Conservation (phyloP, 2,888 invertebrate genomes). For the Carcina quercana region DNA sequence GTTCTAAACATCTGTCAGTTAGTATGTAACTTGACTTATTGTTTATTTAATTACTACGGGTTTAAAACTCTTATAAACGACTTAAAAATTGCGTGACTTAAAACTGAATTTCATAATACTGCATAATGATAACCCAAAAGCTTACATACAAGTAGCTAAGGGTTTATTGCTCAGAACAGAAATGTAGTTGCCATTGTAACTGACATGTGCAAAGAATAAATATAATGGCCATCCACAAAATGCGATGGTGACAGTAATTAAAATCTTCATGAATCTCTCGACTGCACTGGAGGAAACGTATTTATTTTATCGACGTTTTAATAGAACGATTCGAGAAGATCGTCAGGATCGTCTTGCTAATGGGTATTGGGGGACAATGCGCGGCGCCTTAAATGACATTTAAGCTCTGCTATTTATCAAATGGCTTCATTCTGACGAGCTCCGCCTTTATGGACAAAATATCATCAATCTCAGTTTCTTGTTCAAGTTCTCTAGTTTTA, state of each 20-base stretch:
- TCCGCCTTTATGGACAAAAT: slow-evolving; percentile 8
- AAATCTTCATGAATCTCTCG: slow-evolving; percentile 15
- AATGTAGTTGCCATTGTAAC: too few relatives aligned
- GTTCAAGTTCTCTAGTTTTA: slow-evolving; percentile 3
- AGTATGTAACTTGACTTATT: too few relatives aligned
- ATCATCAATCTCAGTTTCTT: slow-evolving; percentile 9
- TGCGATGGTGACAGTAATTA: slow-evolving; percentile 20
- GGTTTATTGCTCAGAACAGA: too few relatives aligned
- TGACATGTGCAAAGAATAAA: too few relatives aligned
- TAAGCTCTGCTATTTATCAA: slow-evolving; percentile 20
- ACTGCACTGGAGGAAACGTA: slow-evolving; percentile 9
- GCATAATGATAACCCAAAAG: too few relatives aligned
- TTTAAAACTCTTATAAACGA: too few relatives aligned
- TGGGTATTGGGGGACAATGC: slow-evolving; percentile 17
- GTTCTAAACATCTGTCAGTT: too few relatives aligned
- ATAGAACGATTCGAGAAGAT: slow-evolving; percentile 16
- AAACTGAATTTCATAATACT: too few relatives aligned
- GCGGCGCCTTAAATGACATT: slow-evolving; percentile 15
- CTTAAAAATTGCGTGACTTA: too few relatives aligned
- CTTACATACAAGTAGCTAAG: too few relatives aligned
- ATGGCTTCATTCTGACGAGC: slow-evolving; percentile 12
- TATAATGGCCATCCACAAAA: too few relatives aligned
- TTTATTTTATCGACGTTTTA: slow-evolving; percentile 15
- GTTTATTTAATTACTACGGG: too few relatives aligned
- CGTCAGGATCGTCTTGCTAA: slow-evolving; percentile 19